These are phyloP conservation scores for Monochamus alternatus DNA, from an alignment of 2,888 invertebrate species.

Conservation along the genomic window DNA sequence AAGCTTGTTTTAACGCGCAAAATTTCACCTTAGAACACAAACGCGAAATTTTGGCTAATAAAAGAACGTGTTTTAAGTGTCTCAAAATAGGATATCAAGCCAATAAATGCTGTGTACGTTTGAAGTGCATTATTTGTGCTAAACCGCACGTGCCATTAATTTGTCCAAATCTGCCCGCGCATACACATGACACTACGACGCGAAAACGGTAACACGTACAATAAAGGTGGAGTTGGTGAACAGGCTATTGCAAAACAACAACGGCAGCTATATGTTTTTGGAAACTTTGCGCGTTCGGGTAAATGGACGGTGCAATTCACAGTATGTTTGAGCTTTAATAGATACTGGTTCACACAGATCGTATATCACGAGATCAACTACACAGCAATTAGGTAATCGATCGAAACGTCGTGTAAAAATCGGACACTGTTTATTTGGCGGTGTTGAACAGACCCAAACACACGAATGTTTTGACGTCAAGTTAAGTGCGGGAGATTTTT, in stretches of 20 bases:
- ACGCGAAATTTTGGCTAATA: too few species aligned
- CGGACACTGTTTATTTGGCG: background rate
- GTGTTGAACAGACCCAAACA: background rate
- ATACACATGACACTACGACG: background rate
- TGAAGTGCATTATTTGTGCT: too few species aligned
- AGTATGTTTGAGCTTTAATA: slow-evolving; percentile 15
- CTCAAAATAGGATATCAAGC: too few species aligned
- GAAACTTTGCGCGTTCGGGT: background rate
- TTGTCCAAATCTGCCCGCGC: background rate
- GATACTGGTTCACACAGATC: slow-evolving; percentile 10
- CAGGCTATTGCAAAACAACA: background rate
- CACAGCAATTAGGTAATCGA: too few species aligned
- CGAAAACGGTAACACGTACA: background rate
- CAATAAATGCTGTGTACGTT: too few species aligned
- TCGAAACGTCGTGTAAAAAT: background rate
- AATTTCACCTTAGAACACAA: too few species aligned
- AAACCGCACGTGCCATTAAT: too few species aligned
- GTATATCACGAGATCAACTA: too few species aligned
- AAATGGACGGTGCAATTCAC: background rate
- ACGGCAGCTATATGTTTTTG: slow-evolving; percentile 12
- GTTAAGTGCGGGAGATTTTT: background rate
- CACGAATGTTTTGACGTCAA: background rate
- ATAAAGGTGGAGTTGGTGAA: background rate
- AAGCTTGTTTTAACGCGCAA: too few species aligned
- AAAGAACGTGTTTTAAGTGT: too few species aligned